These are phyloP conservation scores for Thera obeliscata DNA, from an alignment of 2,888 invertebrate genomes.

Conservation along the genomic window DNA sequence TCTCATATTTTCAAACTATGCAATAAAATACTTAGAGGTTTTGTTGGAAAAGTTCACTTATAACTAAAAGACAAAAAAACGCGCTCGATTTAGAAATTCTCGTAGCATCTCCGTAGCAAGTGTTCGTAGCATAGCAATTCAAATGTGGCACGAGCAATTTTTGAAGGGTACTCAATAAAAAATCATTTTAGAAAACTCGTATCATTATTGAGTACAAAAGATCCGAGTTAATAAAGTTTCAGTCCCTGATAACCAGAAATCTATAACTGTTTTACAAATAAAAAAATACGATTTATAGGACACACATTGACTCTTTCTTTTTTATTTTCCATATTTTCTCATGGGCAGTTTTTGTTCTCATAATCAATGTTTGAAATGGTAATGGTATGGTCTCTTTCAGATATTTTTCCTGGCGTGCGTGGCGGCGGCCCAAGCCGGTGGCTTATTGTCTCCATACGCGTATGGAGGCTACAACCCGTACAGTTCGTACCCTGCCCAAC, in stretches of 20 bases:
- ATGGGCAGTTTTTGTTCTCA: too few species aligned
- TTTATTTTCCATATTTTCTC: too few species aligned
- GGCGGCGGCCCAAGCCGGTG: conserved; percentile 60
- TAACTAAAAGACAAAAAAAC: conserved; percentile 14
- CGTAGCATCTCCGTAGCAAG: conserved; percentile 16
- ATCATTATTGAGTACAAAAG: too few species aligned
- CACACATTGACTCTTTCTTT: too few species aligned
- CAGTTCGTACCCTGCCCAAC: conserved; percentile 73
- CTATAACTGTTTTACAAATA: too few species aligned
- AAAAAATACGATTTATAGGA: too few species aligned
- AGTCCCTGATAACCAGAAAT: too few species aligned
- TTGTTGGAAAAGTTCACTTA: neutral
- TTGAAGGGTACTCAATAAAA: too few species aligned
- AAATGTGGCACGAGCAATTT: neutral
- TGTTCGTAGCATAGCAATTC: neutral
- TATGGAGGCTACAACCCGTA: conserved; percentile 74
- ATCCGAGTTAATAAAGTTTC: too few species aligned
- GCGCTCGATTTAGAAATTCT: conserved; percentile 7
- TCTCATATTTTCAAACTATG: neutral
- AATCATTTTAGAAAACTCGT: too few species aligned
- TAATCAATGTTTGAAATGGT: too few species aligned
- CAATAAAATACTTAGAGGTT: neutral
- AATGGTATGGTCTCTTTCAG: conserved; percentile 43
- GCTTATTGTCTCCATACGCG: conserved; percentile 59
- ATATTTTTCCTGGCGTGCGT: conserved; percentile 60